A percentile compares a stretch with the other conserved stretches of the same genome.
phyloP scores from a whole-genome alignment of 2,888 invertebrate species.

The Mythimna albipuncta region DNA sequence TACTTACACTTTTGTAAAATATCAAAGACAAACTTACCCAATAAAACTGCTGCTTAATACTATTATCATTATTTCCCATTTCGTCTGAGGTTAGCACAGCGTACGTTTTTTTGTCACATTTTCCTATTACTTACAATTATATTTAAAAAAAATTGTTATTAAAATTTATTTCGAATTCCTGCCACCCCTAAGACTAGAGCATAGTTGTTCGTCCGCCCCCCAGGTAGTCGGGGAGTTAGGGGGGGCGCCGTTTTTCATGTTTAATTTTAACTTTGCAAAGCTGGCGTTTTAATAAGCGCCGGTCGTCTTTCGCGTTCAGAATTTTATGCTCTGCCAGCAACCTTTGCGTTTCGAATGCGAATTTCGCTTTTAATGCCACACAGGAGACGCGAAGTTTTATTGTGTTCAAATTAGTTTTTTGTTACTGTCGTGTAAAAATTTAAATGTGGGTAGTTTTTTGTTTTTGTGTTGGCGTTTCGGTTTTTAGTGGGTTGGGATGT shows the following conservation, averaged over 20 bases:
- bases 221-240: slow-evolving; percentile 67
- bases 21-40: too few relatives aligned
- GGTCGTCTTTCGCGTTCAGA: slow-evolving; percentile 85
- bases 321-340: slow-evolving; percentile 82
- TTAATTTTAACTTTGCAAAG: slow-evolving; percentile 90
- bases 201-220: slow-evolving; percentile 77
- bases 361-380: slow-evolving; percentile 81
- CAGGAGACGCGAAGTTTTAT: slow-evolving; percentile 85
- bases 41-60: too few relatives aligned
- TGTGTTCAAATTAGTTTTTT: slow-evolving; percentile 85
- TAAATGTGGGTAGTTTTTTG: slow-evolving; percentile 35
- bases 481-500: slow-evolving; percentile 24
- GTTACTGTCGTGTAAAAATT: slow-evolving; percentile 57
- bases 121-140: too few relatives aligned
- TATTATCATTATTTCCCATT: too few relatives aligned
- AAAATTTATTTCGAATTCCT: neutral
- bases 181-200: slow-evolving; percentile 71
- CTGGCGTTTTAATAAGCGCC: slow-evolving; percentile 89
- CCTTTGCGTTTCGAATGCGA: slow-evolving; percentile 83
- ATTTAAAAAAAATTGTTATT: neutral
- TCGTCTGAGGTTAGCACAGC: too few relatives aligned
- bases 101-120: too few relatives aligned
- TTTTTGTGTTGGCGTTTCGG: slow-evolving; percentile 11
- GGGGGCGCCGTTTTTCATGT: slow-evolving; percentile 88
- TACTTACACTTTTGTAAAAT: too few relatives aligned